Base-by-base conservation (phyloP, 2,797 vertebrate genomes). In the Smutsia gigantea region DNA sequence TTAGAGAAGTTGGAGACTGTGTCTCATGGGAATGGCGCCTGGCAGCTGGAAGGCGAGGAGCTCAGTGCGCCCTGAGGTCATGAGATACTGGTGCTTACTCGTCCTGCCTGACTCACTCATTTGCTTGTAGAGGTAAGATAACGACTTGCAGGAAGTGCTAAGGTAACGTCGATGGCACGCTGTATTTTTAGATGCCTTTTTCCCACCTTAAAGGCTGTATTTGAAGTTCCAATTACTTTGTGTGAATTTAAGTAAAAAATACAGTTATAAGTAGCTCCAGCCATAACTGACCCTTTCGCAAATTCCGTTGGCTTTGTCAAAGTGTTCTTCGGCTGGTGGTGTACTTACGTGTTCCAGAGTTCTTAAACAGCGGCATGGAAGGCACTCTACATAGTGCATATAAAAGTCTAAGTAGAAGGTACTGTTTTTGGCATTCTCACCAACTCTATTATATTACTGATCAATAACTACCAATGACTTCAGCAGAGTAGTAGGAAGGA, bases 161-260 rank as follows among this genome's bases (percentile, higher is more conserved):
- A 93, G 69, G 66, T 86, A 85, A 96, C 29, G 1, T 92, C 95
- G 96, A 25, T 59, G 94, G 90, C 69, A 85, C 64, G 86, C 27
- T 82, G 0, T 96, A 97, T 97, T 97, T 97, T 97, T 92, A 96
- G 95, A 61, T 91, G 39, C 34, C 53, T 75, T 93, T 95, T 64
- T 12, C 55, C 2, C 75, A 97, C 87, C 64, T 74, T 75, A 72
- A 90, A 79, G 51, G 31, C 74, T 96, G 3, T 93, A 49, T 91
- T 87, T 94, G 89, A 97, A 82, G 39, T 89, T 89, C 83, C 51
- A 51, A 7, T 78, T 82, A 42, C 46, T 46, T 83, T 59, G 39
- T 85, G 75, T 95, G 91, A 93, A 68, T 85, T 93, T 53, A 77
- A 87, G 89, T 77, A 17, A 51, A 77, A 74, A 37, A 57, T 31